These are phyloP conservation scores for Drosophila lowei DNA, from an alignment of 1,140 invertebrate genomes.

Conservation along the genomic window DNA sequence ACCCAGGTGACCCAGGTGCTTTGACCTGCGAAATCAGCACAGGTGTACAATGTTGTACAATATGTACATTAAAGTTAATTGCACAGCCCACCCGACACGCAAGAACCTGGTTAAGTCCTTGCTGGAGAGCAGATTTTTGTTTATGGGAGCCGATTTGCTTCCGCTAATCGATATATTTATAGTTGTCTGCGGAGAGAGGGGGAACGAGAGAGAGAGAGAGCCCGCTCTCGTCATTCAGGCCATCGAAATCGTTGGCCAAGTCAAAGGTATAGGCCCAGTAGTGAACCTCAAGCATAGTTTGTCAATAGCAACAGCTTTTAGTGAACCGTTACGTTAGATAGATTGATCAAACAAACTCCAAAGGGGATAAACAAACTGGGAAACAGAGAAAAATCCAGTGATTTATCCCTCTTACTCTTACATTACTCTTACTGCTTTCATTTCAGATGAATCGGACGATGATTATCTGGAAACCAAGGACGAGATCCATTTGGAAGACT, in stretches of 20 bases:
- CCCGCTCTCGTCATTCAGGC: constrained; percentile 51
- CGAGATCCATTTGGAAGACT: constrained; percentile 89
- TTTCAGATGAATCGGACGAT: constrained; percentile 68
- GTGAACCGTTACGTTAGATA: constrained; percentile 32
- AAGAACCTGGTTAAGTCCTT: constrained; percentile 65
- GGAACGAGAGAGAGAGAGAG: constrained; percentile 1
- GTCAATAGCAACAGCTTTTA: constrained; percentile 30
- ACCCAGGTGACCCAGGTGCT: constrained; percentile 11
- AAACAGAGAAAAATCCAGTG: constrained; percentile 42
- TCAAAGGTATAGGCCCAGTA: neutral
- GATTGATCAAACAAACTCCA: constrained; percentile 77
- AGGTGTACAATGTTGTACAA: constrained; percentile 45
- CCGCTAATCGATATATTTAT: constrained; percentile 74
- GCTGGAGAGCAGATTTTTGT: constrained; percentile 11
- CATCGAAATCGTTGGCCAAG: constrained; percentile 31
- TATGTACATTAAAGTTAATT: constrained; percentile 53
- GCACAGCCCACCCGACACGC: constrained; percentile 58
- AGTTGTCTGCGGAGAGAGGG: constrained; percentile 44
- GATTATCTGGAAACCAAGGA: constrained; percentile 84
- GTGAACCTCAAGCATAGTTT: constrained; percentile 50
- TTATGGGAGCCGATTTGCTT: constrained; percentile 9
- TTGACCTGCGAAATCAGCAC: constrained; percentile 59
- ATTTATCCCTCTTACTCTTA: too few species aligned
- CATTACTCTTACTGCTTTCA: constrained; percentile 1
- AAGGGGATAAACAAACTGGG: constrained; percentile 46